phyloP scores from a whole-genome alignment of 2,888 invertebrate genomes.

The Plagodis pulveraria region DNA sequence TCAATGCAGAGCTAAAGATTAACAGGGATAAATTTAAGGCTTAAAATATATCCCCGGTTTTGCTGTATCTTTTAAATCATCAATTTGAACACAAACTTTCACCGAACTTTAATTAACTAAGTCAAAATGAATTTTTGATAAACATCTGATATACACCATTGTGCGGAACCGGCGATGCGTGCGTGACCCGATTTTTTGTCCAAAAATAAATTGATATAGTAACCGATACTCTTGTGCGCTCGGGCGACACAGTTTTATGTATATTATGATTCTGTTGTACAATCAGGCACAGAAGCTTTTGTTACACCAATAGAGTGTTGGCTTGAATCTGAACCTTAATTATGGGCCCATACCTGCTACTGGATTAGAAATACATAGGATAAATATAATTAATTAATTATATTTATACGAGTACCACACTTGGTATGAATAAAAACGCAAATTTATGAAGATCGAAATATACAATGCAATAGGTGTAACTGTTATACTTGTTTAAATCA shows the following conservation, averaged over 20 bases:
- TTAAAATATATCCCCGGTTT: background rate
- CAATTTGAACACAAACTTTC: slow-evolving; percentile 22
- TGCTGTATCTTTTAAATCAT: slow-evolving; percentile 6
- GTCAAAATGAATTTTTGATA: slow-evolving; percentile 31
- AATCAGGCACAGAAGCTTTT: slow-evolving; percentile 9
- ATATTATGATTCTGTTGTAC: slow-evolving; percentile 28
- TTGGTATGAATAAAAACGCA: too few species aligned
- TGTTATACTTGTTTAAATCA: too few species aligned
- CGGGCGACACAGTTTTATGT: slow-evolving; percentile 27
- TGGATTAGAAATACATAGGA: too few species aligned
- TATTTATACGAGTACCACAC: too few species aligned
- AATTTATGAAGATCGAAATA: too few species aligned
- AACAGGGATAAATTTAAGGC: too few species aligned
- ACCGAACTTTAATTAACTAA: slow-evolving; percentile 30
- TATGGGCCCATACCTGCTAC: too few species aligned
- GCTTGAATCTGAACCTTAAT: too few species aligned
- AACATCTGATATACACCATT: slow-evolving; percentile 40
- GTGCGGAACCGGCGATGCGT: slow-evolving; percentile 46
- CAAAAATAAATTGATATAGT: slow-evolving; percentile 58
- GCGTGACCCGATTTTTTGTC: slow-evolving; percentile 61
- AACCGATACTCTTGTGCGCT: slow-evolving; percentile 56
- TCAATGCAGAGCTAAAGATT: too few species aligned
- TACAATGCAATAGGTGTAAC: too few species aligned
- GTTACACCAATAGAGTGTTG: too few species aligned
- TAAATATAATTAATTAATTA: too few species aligned